Base-by-base conservation (phyloP, 1,140 invertebrate genomes). In the Ladona fulva region DNA sequence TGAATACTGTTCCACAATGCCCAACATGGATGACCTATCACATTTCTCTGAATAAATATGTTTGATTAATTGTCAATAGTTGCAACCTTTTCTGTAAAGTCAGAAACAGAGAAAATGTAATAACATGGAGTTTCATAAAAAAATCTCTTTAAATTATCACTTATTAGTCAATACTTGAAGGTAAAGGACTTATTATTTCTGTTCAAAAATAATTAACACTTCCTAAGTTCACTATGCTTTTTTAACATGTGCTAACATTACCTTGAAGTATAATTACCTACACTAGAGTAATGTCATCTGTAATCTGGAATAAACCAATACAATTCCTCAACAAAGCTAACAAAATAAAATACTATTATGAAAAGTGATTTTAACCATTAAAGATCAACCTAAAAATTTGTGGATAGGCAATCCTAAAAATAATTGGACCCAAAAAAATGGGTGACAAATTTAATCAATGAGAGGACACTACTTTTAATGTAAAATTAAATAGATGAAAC, bases 11-110 rank as follows among this genome's bases (percentile, higher is more conserved):
- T 66, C 52, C 52, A 66, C 52, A 66, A 66, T 66, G 14, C 52
- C 52, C 52, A 66, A 66, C 52, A 66, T 66, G 52, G 3, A 66
- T 66, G 52, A 66, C 52, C 52, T 66, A 66, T 66, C 52, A 66
- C 52, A 66, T 66, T 66, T 66, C 52, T 66, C 52, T 66, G 52
- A 66, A 66, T 66, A 66, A 66, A 66, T 66, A 66, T 66, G 52
- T 66, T 8, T 37, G 29, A 37, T 37, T 37, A 37, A 37, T 37
- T 66, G n/a, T 66, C 52, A 66, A 19, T 22, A 66, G 52, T 66
- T 66, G 14, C 52, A 66, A 66, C 52, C 52, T 66, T 66, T 66
- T 66, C 52, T 37, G 52, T 12, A 66, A 66, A 66, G 52, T 19
- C 52, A 66, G 52, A 66, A 66, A 66, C 52, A 66, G 52, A 66